These are phyloP conservation scores for Globodera rostochiensis DNA, from an alignment of 1,140 invertebrate species.

Conservation along the genomic window DNA sequence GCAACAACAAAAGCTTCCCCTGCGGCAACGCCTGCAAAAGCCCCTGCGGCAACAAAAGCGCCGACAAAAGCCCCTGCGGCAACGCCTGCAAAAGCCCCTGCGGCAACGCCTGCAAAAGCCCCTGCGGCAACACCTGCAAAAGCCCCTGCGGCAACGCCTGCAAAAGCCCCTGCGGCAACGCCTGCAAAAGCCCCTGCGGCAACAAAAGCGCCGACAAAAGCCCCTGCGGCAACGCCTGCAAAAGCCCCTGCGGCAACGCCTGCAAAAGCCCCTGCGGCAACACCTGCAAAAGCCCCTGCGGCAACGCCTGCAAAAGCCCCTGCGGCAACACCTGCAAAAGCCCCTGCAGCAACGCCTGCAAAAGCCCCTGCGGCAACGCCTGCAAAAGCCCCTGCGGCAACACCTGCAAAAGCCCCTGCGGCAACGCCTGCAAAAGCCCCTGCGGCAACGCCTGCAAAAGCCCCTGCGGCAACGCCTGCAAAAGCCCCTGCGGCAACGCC, in stretches of 20 bases:
- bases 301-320: background rate
- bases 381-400: background rate
- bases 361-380: too few species aligned
- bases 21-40: background rate
- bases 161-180: background rate
- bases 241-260: background rate
- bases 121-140: background rate
- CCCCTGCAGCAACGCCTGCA: too few species aligned
- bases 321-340: background rate
- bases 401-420: background rate
- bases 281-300: background rate
- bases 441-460: background rate
- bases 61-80: background rate
- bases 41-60: background rate
- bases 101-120: background rate
- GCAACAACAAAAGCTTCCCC: background rate
- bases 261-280: background rate
- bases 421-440: constrained; percentile 14
- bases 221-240: background rate
- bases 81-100: background rate
- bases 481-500: background rate
- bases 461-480: background rate
- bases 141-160: background rate
- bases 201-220: background rate
- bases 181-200: too few species aligned